Base-by-base conservation (phyloP, 1,140 invertebrate species). In the Drosophila sucinea region DNA sequence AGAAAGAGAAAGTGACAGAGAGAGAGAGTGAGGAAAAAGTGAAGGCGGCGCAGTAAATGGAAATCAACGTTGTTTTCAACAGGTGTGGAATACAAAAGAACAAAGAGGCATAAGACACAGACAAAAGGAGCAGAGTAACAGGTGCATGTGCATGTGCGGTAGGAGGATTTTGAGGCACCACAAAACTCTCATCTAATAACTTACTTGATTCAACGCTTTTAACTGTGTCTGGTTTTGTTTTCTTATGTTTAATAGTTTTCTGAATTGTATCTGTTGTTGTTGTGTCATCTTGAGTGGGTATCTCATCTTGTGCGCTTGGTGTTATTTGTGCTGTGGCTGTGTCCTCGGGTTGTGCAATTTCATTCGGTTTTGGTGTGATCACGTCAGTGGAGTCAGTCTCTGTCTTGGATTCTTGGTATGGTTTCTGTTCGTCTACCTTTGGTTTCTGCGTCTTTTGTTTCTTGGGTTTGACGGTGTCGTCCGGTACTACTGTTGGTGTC, bases 191-290 rank as follows among this genome's bases (percentile, higher is more conserved):
- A 70, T 78, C 84, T 89, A 84, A 70, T 63, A 79, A 91, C 90
- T 91, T 91, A 91, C 90, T 91, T 91, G 90, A 79, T 78, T 91
- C 89, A 81, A 85, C 76, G 83, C 70, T 79, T 76, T 90, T 81
- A 65, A 79, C 70, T 90, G 85, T 90, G 67, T 90, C 82, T 90
- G 85, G 81, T 78, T 90, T 90, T 72, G 85, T 80, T 90, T 90
- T 90, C 63, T 89, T 89, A 90, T 89, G 84, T 77, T 89, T 89
- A 81, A 89, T 63, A 90, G 85, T 79, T 89, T 90, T 89, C 51
- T 90, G 84, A 78, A 75, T 66, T 73, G 77, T 89, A 72, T 87
- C 83, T 82, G 70, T 82, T 77, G 83, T 87, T 77, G 83, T 87
- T 77, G 83, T 87, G 83, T 87, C 83, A 82, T 89, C 84, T 84